Conservation (phyloP, 2,113 vertebrate genomes). For the Plestiodon gilberti region DNA sequence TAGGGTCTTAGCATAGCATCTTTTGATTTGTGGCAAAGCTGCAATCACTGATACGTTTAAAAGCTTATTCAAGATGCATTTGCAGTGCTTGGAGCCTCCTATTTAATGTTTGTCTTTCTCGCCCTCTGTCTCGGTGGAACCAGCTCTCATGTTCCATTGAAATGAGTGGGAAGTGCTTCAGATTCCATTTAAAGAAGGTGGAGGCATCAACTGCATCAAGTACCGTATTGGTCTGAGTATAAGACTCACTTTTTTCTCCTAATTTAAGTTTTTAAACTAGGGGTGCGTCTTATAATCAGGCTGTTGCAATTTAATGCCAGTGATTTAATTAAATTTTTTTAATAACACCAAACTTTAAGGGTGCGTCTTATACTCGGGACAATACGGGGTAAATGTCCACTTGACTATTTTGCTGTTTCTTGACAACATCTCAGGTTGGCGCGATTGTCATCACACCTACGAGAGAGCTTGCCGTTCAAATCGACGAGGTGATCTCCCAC, state of each 20-base stretch:
- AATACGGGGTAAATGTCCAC: background rate
- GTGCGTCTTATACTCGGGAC: too few species aligned
- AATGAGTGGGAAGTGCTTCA: background rate
- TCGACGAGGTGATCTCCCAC: conserved; percentile 86
- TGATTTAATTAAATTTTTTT: too few species aligned
- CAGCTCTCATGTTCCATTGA: background rate
- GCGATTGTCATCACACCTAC: conserved; percentile 94
- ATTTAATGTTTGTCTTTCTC: background rate
- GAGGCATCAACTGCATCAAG: background rate
- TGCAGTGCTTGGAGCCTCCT: too few species aligned
- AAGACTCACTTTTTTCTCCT: too few species aligned
- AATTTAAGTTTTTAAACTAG: too few species aligned
- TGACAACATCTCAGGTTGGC: conserved; percentile 80
- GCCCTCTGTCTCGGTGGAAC: background rate
- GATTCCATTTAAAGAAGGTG: background rate
- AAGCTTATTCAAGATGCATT: background rate
- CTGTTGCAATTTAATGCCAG: too few species aligned
- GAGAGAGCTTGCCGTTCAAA: conserved; percentile 91
- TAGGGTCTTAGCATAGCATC: background rate
- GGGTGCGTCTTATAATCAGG: too few species aligned
- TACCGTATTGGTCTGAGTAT: too few species aligned
- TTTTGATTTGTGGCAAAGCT: background rate
- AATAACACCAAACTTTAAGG: too few species aligned
- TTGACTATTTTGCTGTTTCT: background rate
- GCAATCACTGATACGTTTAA: background rate